Conservation (phyloP, 2,113 vertebrate species). For the Verasper variegatus region DNA sequence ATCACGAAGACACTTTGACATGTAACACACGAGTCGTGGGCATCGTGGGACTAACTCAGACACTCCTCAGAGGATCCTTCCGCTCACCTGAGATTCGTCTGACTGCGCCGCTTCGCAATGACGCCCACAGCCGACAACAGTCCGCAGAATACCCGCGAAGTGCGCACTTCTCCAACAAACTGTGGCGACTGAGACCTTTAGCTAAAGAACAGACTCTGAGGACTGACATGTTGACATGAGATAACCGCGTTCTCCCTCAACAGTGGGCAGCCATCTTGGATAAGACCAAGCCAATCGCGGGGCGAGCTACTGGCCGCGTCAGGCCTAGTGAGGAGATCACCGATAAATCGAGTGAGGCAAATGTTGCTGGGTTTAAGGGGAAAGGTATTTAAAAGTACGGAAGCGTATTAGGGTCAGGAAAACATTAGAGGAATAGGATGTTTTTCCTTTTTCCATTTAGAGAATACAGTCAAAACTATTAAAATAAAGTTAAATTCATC, state of each 20-base stretch:
- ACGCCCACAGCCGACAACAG: conserved; percentile 60
- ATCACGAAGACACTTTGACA: too few relatives aligned
- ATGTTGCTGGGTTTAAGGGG: too few relatives aligned
- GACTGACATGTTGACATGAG: conserved; percentile 82
- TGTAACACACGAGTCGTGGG: too few relatives aligned
- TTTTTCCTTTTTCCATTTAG: too few relatives aligned
- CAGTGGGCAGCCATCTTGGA: conserved; percentile 79
- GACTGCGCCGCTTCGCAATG: conserved; percentile 26
- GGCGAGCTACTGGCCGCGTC: not conserved
- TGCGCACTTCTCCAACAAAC: conserved; percentile 49
- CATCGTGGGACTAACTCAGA: too few relatives aligned
- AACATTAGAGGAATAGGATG: too few relatives aligned
- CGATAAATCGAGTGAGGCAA: conserved; percentile 36
- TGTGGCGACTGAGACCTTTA: conserved; percentile 54
- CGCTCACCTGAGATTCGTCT: conserved; percentile 71
- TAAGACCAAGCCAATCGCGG: conserved; percentile 66
- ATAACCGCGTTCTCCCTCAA: conserved; percentile 66
- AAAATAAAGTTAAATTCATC: too few relatives aligned
- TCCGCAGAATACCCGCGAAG: conserved; percentile 28
- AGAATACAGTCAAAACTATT: too few relatives aligned
- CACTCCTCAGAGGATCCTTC: not conserved
- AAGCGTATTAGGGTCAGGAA: too few relatives aligned
- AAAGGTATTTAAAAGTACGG: too few relatives aligned
- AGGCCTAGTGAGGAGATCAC: conserved; percentile 34
- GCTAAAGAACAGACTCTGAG: conserved; percentile 73